Evolutionary conservation across 2,888 invertebrate genomes (phyloP).

Genomic region (Polydrusus pterygomalis): DNA sequence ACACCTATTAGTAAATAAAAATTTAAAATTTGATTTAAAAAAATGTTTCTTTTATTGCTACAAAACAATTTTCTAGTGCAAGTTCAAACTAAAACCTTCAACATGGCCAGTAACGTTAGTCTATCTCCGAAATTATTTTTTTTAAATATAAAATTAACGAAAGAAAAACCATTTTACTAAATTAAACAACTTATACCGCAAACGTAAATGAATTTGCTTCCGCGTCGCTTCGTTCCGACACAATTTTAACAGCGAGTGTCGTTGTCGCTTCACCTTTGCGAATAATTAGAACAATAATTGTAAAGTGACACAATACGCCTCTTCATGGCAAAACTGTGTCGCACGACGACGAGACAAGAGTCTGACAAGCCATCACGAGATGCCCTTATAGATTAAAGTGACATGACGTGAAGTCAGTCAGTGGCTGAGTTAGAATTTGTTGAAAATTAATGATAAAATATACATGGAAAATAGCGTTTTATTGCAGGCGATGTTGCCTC

Average conservation of each 20-base stretch:
- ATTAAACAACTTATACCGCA: conserved; percentile 18
- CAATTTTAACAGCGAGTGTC: conserved; percentile 50
- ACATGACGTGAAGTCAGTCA: conserved; percentile 40
- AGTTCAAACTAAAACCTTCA: too few relatives aligned
- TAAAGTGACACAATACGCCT: conserved; percentile 55
- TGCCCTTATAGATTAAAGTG: conserved; percentile 54
- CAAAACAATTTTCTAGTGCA: too few relatives aligned
- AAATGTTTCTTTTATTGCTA: too few relatives aligned
- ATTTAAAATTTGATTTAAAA: too few relatives aligned
- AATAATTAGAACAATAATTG: conserved; percentile 56
- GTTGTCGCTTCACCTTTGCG: conserved; percentile 54
- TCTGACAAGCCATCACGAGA: conserved; percentile 50
- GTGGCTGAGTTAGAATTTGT: background rate
- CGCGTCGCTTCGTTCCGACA: conserved; percentile 32
- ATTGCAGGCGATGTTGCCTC: background rate
- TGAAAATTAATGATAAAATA: background rate
- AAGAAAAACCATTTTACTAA: background rate
- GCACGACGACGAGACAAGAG: conserved; percentile 49
- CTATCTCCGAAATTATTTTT: too few relatives aligned
- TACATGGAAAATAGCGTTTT: background rate
- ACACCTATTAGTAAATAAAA: too few relatives aligned
- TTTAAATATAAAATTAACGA: conserved; percentile 23
- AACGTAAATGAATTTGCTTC: conserved; percentile 35
- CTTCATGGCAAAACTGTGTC: conserved; percentile 55
- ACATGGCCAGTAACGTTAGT: too few relatives aligned